Evolutionary conservation across 1,140 invertebrate species (phyloP), one percentile per base, ranked within the genome.

Genomic region (Papilio glaucus): DNA sequence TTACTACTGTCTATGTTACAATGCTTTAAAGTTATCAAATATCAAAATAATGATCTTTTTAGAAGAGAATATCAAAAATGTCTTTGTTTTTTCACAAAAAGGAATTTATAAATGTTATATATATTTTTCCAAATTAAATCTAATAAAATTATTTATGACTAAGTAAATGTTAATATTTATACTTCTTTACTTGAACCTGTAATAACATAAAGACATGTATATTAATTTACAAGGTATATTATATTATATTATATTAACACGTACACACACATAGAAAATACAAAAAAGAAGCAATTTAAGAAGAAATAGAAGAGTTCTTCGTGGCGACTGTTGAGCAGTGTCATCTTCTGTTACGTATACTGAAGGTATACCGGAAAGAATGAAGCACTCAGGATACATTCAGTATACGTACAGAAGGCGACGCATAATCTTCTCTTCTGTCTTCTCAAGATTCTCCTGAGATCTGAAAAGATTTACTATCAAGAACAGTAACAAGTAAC

Each of bases 331-430:
- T 91, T 91, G 96, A 90, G 87, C 78, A 93, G 96, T 97, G 96
- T 95, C 95, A 95, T 96, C 96, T 97, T 97, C 97, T 98, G 97
- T 98, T 98, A 98, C 98, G 98, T 98, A 98, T 98, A 98, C 97
- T 98, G 97, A 98, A 98, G 97, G 98, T 98, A 98, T 98, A 98
- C 98, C 98, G 97, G 97, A 98, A 96, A 97, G 96, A 94, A 96
- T 96, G 95, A 95, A 93, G 94, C 97, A 98, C 97, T 98, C 98
- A 98, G 98, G 97, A 98, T 98, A 98, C 97, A 98, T 98, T 98
- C 97, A 98, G 98, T 98, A 98, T 98, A 98, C 98, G 97, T 98
- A 96, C 97, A 98, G 97, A 97, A 96, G 95, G 96, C 96, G 95
- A 94, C 96, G 96, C 96, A 95, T 94, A 92, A 73, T 91, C 92